These are phyloP conservation scores for Enoplosus armatus DNA, from an alignment of 2,797 vertebrate species.

Conservation along the genomic window DNA sequence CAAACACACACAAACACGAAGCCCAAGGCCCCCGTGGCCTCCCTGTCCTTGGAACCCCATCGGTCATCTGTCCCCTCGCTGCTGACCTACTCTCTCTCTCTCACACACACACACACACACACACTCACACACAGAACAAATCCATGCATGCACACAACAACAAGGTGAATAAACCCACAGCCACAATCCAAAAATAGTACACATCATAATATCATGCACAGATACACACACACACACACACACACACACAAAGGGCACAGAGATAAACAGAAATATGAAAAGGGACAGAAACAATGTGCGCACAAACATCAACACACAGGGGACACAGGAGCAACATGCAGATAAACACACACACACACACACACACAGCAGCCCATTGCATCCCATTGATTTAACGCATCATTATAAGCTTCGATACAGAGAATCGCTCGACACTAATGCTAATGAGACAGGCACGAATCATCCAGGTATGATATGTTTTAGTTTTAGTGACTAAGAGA, in stretches of 20 bases:
- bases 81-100: conserved; percentile 51
- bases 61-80: conserved; percentile 74
- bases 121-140: conserved; percentile 20
- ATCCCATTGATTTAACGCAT: not conserved
- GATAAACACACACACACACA: conserved; percentile 5
- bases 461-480: not conserved
- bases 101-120: conserved; percentile 8
- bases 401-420: not conserved
- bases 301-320: conserved; percentile 26
- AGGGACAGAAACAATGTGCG: conserved; percentile 21
- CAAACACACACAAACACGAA: conserved; percentile 26
- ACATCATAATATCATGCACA: conserved; percentile 42
- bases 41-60: conserved; percentile 74
- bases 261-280: conserved; percentile 43
- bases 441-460: not conserved
- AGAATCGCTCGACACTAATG: not conserved
- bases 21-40: conserved; percentile 52
- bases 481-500: not conserved
- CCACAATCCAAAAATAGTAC: conserved; percentile 31
- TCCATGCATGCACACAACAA: conserved; percentile 24
- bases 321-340: not conserved
- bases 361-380: not conserved
- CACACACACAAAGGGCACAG: conserved; percentile 27
- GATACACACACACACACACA: conserved; percentile 2
- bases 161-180: conserved; percentile 42